Conservation (phyloP, 2,888 invertebrate species). For the Rotaria macrura region DNA sequence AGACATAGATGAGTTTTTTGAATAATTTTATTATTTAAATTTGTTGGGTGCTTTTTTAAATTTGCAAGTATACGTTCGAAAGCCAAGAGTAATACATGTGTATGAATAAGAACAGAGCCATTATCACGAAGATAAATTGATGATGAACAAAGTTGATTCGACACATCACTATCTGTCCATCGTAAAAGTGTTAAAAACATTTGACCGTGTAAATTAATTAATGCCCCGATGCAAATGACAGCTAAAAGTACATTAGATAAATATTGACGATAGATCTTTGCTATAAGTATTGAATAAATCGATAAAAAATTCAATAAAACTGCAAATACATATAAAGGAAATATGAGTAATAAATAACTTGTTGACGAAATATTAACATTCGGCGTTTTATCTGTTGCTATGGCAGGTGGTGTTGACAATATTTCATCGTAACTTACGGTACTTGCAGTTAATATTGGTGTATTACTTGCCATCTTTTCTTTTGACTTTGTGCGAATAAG, state of each 20-base stretch:
- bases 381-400: neutral
- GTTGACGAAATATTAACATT: neutral
- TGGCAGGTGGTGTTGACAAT: neutral
- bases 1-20: neutral
- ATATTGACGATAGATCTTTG: constrained; percentile 1
- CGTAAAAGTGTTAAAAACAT: neutral
- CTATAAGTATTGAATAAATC: neutral
- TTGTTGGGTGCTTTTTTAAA: neutral
- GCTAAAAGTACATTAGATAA: neutral
- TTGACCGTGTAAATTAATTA: neutral
- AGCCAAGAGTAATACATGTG: neutral
- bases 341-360: neutral
- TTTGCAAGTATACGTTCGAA: neutral
- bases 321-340: neutral
- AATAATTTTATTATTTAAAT: neutral
- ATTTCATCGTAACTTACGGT: neutral
- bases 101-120: neutral
- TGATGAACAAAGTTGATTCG: neutral
- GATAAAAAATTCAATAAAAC: neutral
- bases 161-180: neutral
- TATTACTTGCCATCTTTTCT: neutral
- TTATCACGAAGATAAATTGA: constrained; percentile 2
- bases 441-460: neutral
- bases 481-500: neutral
- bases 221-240: neutral